Base-by-base conservation (phyloP, 35 echinoderm and acorn worm species). In the Acanthaster planci region DNA sequence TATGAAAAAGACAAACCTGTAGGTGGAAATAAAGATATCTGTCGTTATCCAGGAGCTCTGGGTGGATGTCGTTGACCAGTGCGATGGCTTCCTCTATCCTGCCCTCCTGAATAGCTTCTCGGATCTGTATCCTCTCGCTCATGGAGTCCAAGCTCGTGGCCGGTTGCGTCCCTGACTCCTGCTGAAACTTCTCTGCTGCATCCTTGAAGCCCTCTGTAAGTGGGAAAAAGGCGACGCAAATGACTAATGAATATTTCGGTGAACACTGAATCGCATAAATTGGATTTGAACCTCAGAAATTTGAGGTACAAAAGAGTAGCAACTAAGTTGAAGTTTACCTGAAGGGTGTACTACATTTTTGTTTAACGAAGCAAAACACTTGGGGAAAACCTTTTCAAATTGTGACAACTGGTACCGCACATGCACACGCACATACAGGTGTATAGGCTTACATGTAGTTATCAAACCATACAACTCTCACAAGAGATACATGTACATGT, bases 11-110 rank as follows among this genome's bases (percentile, higher is more conserved):
- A n/a, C n/a, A n/a, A n/a, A n/a, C 96, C 86, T 99, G 96, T 86
- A 99, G 83, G 76, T 99, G 96, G 52, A 99, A 99, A 52, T 91
- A 99, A n/a, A 99, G 72, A 59, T 99, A 99, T 88, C 92, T 91
- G 42, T 99, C 92, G 52, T 89, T 99, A 51, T 99, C 96, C 16
- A 97, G 56, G 1, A 99, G 89, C 81, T 99, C 96, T 67, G 96
- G 95, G 77, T 99, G 96, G 16, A 99, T 87, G 54, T 91, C 92
- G 72, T 99, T 99, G 42, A 94, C 96, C 82, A 87, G 87, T 10
- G 76, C 81, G 31, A 99, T 97, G 57, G 96, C 96, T 56, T 94
- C 92, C 78, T 99, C 96, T 80, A 97, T 86, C 37, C 88, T 78
- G 17, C 96, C 96, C 53, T 92, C 89, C 52, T 99, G 96, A 18